phyloP scores from a whole-genome alignment of 64 coral and sea anemone species.

The Cladopsammia gracilis region DNA sequence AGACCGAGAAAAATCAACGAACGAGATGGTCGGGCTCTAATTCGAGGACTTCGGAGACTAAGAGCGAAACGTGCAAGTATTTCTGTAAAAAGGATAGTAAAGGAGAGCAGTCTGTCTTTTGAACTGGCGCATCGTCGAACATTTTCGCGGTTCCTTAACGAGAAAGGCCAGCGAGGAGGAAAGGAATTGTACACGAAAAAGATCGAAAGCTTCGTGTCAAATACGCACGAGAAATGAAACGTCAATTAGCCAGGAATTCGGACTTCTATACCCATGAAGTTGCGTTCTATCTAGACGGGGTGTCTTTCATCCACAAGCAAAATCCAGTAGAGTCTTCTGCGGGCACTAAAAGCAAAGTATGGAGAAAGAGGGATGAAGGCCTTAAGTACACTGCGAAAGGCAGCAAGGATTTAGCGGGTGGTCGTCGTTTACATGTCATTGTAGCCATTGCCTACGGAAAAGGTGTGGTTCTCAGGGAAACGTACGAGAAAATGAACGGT shows the following conservation, averaged over 20 bases:
- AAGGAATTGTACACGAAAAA: too few species aligned
- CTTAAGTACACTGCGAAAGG: conserved; percentile 48
- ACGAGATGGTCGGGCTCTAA: too few species aligned
- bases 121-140: too few species aligned
- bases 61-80: too few species aligned
- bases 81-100: too few species aligned
- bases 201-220: too few species aligned
- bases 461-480: conserved; percentile 25
- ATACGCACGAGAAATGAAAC: too few species aligned
- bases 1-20: too few species aligned
- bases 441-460: conserved; percentile 56
- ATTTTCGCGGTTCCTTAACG: too few species aligned
- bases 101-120: too few species aligned
- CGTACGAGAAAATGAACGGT: conserved; percentile 59
- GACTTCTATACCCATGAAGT: conserved; percentile 21
- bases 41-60: too few species aligned
- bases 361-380: conserved; percentile 36
- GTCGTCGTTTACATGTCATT: conserved; percentile 39
- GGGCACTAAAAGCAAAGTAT: conserved; percentile 11
- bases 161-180: too few species aligned
- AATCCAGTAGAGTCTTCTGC: conserved; percentile 4
- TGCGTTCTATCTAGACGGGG: conserved; percentile 34
- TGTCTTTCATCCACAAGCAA: conserved; percentile 39
- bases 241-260: background rate
- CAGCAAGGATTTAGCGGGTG: conserved; percentile 46